A percentile compares a stretch with the other conserved stretches of the same genome.
Evolutionary conservation across 2,888 invertebrate species (phyloP).

Genomic region (Aromia moschata): DNA sequence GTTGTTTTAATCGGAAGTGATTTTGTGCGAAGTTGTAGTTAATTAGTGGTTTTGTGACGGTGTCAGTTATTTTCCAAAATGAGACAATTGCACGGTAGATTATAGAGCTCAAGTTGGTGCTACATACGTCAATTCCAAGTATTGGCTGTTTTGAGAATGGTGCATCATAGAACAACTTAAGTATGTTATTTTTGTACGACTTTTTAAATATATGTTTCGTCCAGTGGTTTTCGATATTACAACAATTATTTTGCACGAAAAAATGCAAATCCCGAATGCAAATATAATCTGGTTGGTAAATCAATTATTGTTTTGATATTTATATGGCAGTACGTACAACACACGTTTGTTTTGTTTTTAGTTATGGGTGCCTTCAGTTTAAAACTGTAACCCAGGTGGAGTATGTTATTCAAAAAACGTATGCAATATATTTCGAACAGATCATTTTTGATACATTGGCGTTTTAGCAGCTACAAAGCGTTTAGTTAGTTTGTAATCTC

Average conservation of each 20-base stretch:
- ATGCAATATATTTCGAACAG: no score
- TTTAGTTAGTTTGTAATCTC: neutral
- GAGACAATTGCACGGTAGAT: conserved; percentile 8
- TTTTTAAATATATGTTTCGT: conserved; percentile 31
- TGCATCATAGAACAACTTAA: conserved; percentile 55
- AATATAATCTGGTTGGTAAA: neutral
- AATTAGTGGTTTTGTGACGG: neutral
- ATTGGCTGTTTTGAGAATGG: conserved; percentile 58
- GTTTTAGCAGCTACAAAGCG: no score
- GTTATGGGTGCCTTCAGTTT: neutral
- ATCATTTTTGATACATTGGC: no score
- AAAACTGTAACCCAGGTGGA: neutral
- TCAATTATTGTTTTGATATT: neutral
- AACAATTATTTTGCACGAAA: neutral
- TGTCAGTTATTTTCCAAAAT: conserved; percentile 8
- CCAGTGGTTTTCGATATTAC: conserved; percentile 18
- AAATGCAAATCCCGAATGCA: neutral
- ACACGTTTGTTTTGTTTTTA: conserved; percentile 9
- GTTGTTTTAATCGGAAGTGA: conserved; percentile 5
- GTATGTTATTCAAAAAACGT: neutral
- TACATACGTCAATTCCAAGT: conserved; percentile 57
- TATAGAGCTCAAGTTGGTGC: conserved; percentile 27
- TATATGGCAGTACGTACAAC: neutral
- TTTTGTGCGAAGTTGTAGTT: neutral
- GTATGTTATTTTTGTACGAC: conserved; percentile 52